A percentile compares a stretch with the other conserved stretches of the same genome.
phyloP scores from a whole-genome alignment of 2,797 vertebrate genomes.

The Acrossocheilus fasciatus region DNA sequence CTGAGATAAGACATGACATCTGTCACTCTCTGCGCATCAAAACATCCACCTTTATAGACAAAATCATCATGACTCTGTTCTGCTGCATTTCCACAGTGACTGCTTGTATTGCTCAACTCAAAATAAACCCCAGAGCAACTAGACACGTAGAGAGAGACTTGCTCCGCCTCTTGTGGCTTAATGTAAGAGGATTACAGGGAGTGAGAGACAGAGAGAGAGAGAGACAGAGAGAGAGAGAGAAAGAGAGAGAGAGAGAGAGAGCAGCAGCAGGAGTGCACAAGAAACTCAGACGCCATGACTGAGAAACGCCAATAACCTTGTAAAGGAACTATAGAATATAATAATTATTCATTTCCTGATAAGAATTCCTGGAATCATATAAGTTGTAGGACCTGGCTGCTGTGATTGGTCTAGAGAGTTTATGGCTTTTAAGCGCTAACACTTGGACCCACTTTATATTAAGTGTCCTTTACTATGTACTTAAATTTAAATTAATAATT shows the following conservation, averaged over 20 bases:
- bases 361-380: not conserved
- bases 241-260: not conserved
- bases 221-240: too few relatives aligned
- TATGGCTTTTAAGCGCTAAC: not conserved
- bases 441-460: not conserved
- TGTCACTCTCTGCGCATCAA: constrained; percentile 63
- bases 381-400: not conserved
- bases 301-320: not conserved
- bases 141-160: constrained; percentile 60
- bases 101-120: constrained; percentile 51
- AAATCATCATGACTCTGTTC: constrained; percentile 50
- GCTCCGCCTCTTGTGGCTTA: constrained; percentile 76
- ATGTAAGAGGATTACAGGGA: constrained; percentile 76
- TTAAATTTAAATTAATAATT: not conserved
- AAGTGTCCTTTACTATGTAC: not conserved
- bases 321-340: not conserved
- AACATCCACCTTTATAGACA: constrained; percentile 51
- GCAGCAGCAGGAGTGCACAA: not conserved
- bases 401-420: not conserved
- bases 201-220: constrained; percentile 46
- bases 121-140: constrained; percentile 59
- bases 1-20: constrained; percentile 75
- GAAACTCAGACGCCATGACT: not conserved
- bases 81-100: constrained; percentile 53
- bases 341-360: not conserved